Evolutionary conservation across 2,888 invertebrate species (phyloP).

Genomic region (Tetropium fuscum): DNA sequence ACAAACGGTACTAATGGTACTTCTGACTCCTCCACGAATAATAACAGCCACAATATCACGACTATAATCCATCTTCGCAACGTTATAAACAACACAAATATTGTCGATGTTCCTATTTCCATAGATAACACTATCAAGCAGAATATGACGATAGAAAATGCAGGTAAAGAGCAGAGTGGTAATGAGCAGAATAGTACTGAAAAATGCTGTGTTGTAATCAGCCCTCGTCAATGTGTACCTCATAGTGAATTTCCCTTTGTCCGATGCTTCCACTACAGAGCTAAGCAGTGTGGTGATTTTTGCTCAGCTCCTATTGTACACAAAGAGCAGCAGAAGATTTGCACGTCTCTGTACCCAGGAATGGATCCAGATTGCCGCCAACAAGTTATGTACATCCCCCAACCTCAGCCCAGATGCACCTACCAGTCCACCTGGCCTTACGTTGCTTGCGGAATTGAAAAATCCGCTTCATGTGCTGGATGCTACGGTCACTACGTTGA

Average conservation of each 20-base stretch:
- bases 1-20: constrained; percentile 7
- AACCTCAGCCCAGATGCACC: constrained; percentile 60
- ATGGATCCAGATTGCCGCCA: constrained; percentile 52
- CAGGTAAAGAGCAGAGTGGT: neutral
- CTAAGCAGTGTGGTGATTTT: constrained; percentile 57
- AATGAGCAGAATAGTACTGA: neutral
- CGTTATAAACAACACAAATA: constrained; percentile 63
- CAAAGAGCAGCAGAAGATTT: constrained; percentile 56
- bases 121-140: constrained; percentile 63
- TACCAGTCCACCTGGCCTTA: constrained; percentile 62
- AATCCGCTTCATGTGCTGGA: constrained; percentile 54
- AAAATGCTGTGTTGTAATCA: constrained; percentile 61
- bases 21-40: constrained; percentile 30
- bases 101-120: constrained; percentile 62
- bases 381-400: constrained; percentile 59
- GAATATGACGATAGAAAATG: constrained; percentile 57
- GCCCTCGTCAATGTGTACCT: constrained; percentile 61
- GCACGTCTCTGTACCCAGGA: constrained; percentile 39
- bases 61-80: constrained; percentile 64
- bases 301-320: constrained; percentile 61
- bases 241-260: constrained; percentile 51
- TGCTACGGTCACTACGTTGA: constrained; percentile 59
- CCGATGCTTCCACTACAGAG: constrained; percentile 61
- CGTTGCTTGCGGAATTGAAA: constrained; percentile 55
- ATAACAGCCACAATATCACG: constrained; percentile 59